Evolutionary conservation across 64 coral and sea anemone species (phyloP).

Genomic region (Exaiptasia diaphana): DNA sequence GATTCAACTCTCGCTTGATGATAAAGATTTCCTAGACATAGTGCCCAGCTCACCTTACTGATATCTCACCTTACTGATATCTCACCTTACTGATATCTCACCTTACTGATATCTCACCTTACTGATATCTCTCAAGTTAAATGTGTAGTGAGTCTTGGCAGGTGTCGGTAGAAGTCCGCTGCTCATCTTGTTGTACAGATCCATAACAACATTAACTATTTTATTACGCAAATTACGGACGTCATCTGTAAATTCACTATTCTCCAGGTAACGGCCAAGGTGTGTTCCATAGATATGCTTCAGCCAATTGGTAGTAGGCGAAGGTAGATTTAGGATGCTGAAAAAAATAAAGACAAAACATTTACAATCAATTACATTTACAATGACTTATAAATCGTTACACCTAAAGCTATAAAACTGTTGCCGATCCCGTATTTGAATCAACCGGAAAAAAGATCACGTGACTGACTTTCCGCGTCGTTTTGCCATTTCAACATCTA

Average conservation of each 20-base stretch:
- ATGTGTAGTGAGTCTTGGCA: constrained; percentile 90
- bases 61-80: too few species aligned
- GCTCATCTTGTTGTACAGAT: constrained; percentile 74
- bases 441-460: neutral
- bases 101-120: too few species aligned
- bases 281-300: constrained; percentile 88
- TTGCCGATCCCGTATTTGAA: neutral
- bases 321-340: constrained; percentile 79
- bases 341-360: neutral
- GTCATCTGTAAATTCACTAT: constrained; percentile 74
- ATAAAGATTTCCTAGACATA: too few species aligned
- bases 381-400: neutral
- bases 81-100: too few species aligned
- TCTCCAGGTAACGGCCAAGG: constrained; percentile 88
- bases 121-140: constrained; percentile 85
- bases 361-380: neutral
- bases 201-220: constrained; percentile 49
- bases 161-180: constrained; percentile 82
- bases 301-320: constrained; percentile 78
- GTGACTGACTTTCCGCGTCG: too few species aligned
- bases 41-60: too few species aligned
- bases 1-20: too few species aligned
- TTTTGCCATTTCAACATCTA: too few species aligned
- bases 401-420: neutral
- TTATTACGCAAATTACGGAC: constrained; percentile 72